These are phyloP conservation scores for Diplodus puntazzo DNA, from an alignment of 2,797 vertebrate genomes.

Conservation along the genomic window DNA sequence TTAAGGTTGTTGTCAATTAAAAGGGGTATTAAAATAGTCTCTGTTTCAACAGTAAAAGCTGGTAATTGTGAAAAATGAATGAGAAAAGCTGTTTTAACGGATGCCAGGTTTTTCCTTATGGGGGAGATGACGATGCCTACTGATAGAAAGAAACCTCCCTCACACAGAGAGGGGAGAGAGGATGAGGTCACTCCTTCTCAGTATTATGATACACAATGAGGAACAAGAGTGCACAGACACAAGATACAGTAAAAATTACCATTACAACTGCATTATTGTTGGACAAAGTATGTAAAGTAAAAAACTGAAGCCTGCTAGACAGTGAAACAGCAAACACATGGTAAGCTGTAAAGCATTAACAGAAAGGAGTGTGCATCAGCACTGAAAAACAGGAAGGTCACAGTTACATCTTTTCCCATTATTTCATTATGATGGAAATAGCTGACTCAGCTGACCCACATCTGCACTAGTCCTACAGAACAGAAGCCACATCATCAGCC, in stretches of 20 bases:
- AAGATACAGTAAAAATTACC: background rate
- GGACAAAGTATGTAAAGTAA: background rate
- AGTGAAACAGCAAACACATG: background rate
- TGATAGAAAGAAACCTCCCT: slow-evolving; percentile 28
- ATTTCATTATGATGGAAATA: slow-evolving; percentile 69
- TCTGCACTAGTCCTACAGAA: slow-evolving; percentile 44
- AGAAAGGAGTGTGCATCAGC: slow-evolving; percentile 7
- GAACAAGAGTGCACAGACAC: background rate
- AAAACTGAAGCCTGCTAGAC: background rate
- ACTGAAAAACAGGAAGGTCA: slow-evolving; percentile 51
- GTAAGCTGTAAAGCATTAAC: slow-evolving; percentile 21
- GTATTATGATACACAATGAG: slow-evolving; percentile 16
- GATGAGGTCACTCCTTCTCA: slow-evolving; percentile 39
- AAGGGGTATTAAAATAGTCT: background rate
- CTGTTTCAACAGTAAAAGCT: background rate
- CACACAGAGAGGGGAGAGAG: slow-evolving; percentile 12
- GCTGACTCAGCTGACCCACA: slow-evolving; percentile 65
- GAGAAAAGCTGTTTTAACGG: slow-evolving; percentile 16
- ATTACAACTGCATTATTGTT: background rate
- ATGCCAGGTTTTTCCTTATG: slow-evolving; percentile 21
- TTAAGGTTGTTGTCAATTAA: background rate
- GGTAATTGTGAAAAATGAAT: background rate
- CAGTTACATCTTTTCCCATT: slow-evolving; percentile 41
- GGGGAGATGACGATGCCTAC: slow-evolving; percentile 5
- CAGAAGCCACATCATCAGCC: slow-evolving; percentile 62